Percentiles rank a stretch among this genome's conserved stretches.
These are phyloP conservation scores for Anaspis maculata DNA, from an alignment of 2,888 invertebrate genomes.

Conservation along the genomic window DNA sequence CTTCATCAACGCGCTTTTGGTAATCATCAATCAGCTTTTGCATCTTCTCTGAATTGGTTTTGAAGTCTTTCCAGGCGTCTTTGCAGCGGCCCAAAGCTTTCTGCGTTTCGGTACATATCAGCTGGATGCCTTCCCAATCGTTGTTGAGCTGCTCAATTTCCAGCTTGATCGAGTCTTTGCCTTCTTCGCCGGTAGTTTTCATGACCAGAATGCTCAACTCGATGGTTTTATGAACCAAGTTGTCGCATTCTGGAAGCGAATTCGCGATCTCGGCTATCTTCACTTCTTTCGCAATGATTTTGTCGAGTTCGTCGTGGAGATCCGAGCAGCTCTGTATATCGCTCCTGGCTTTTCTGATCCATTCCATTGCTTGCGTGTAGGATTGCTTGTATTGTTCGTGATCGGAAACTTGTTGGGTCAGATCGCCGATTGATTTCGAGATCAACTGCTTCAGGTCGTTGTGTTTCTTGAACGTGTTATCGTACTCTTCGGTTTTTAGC, in stretches of 20 bases:
- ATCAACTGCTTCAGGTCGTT: conserved; percentile 60
- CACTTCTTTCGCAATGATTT: conserved; percentile 65
- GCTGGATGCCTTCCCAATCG: conserved; percentile 76
- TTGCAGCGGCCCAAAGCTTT: conserved; percentile 67
- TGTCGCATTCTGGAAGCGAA: conserved; percentile 64
- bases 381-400: conserved; percentile 83
- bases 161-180: conserved; percentile 71
- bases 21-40: conserved; percentile 68
- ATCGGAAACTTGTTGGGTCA: conserved; percentile 76
- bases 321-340: conserved; percentile 79
- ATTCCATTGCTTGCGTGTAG: conserved; percentile 74
- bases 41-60: conserved; percentile 63
- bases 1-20: conserved; percentile 54
- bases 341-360: conserved; percentile 72
- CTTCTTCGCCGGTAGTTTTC: conserved; percentile 71
- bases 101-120: conserved; percentile 68
- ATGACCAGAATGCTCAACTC: conserved; percentile 67
- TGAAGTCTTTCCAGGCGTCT: conserved; percentile 73
- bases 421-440: conserved; percentile 55
- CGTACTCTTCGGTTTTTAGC: conserved; percentile 52
- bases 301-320: conserved; percentile 78
- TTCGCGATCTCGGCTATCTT: conserved; percentile 62
- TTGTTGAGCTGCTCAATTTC: conserved; percentile 72
- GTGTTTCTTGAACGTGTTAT: conserved; percentile 62
- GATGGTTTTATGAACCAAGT: conserved; percentile 62